Base-by-base conservation (phyloP, 2,888 invertebrate genomes). In the Pseudoips prasinana region DNA sequence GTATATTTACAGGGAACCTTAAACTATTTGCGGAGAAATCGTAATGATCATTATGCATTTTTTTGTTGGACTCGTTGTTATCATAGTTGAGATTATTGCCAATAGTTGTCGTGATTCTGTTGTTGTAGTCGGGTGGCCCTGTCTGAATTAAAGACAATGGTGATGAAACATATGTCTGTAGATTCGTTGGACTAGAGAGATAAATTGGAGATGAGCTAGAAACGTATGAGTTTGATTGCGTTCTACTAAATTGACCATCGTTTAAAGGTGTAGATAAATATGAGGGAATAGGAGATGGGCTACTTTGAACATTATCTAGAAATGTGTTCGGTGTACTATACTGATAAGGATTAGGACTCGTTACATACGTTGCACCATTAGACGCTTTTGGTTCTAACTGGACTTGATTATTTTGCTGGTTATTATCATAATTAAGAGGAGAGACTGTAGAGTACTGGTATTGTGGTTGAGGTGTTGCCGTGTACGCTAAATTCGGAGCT, bases 121-220 rank as follows among this genome's bases (percentile, higher is more conserved):
- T 80, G 19, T 49, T 65, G 36, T 81, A 86, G 43, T 81, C 75
- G 1, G 78, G 64, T 1, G 78, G 71, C 8, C 73, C 79, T 9
- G 81, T 59, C 62, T 81, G 85, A 29, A 76, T 58, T n/a, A 64
- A 58, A 10, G 86, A 71, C 33, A 79, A 41, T 6, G 88, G 82
- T 10, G 89, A 87, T 7, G 87, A 86, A 22, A 81, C 73, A 46
- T 83, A 86, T 35, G 75, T 71, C 35, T 77, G 83, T 39, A 76
- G 46, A 52, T 73, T 86, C 10, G 77, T 54, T 29, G 78, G 75
- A 61, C 83, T 87, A n/a, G 88, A 82, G 1, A 83, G 52, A 38
- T 65, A 86, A 9, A 81, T 51, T n/a, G 87, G 79, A 0, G 80
- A 74, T 11, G 85, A 73, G 39, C 86, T 86, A 7, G 89, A 87